A percentile compares a stretch with the other conserved stretches of the same genome.
Conservation (phyloP, 2,888 invertebrate species). For the Branchellion lobata region DNA sequence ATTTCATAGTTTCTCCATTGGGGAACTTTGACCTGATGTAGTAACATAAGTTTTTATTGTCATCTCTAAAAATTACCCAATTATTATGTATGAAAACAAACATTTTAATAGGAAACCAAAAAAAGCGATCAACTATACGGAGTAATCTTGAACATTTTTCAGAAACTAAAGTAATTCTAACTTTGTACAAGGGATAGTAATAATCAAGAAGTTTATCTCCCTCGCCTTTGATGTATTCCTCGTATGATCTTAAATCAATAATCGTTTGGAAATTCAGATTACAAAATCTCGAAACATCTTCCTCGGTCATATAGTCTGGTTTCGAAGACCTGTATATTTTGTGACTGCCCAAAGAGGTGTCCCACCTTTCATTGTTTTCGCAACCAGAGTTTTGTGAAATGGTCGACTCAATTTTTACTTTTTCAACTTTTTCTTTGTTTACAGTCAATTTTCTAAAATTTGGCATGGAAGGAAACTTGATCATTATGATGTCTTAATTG, state of each 20-base stretch:
- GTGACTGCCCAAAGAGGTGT: not conserved
- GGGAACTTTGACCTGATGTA: slow-evolving; percentile 35
- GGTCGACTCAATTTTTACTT: too few species aligned
- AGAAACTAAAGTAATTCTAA: not conserved
- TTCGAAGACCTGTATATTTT: slow-evolving; percentile 56
- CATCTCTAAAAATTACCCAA: not conserved
- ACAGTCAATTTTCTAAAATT: slow-evolving; percentile 13
- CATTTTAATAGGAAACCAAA: not conserved
- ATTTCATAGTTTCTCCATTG: slow-evolving; percentile 22
- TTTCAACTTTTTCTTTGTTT: not conserved
- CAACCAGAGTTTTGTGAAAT: too few species aligned
- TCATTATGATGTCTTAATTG: slow-evolving; percentile 18
- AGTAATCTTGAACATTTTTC: not conserved
- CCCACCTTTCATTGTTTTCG: not conserved
- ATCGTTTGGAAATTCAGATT: slow-evolving; percentile 54
- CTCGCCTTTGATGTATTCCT: slow-evolving; percentile 53
- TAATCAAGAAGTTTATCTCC: slow-evolving; percentile 54
- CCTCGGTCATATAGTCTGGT: slow-evolving; percentile 54
- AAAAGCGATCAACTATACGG: not conserved
- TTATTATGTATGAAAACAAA: not conserved
- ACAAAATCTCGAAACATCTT: slow-evolving; percentile 53
- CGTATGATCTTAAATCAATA: slow-evolving; percentile 56
- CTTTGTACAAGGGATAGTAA: slow-evolving; percentile 53
- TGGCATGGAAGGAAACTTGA: slow-evolving; percentile 30
- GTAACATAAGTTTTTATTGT: not conserved